Evolutionary conservation across 2,797 vertebrate species (phyloP), one percentile per base, ranked within the genome.

Genomic region (Paratrypauchen microcephalus): DNA sequence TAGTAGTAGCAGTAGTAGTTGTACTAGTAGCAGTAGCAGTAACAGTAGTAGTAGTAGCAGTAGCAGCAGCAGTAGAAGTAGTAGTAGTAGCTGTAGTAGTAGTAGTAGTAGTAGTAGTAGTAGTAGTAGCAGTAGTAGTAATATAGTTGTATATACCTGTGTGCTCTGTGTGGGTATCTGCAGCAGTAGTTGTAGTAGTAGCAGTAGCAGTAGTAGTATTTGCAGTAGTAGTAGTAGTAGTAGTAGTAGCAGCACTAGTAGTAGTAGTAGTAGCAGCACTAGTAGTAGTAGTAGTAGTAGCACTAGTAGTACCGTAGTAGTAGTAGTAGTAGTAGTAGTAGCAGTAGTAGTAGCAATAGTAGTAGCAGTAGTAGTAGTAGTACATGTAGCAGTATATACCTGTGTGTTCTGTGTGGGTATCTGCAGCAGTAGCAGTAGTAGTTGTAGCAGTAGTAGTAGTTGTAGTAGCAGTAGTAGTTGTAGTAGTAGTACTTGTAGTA

Each of bases 131-230:
- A 30, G 30, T 30, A 30, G 30, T 30, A 30, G 30, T 30, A 30
- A 5, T 30, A 30, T 3, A 4, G 5, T 3, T 30, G 26, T 15
- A 28, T 16, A 23, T 48, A 48, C 7, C 50, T 54, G n/a, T 54
- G 50, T 54, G 50, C 96, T 98, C 87, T 99, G 97, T 0, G 94
- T 99, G 28, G 97, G 97, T 83, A 99, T 96, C 91, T 99, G 97
- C 76, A 99, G 81, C 66, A 97, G 89, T 8, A 99, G 92, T 30
- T 4, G 30, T 30, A 30, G 30, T 30, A 30, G 30, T 30, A 30
- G 30, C 5, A 30, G 30, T 30, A 30, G 30, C 5, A 30, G 30
- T 30, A 30, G 30, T 30, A 30, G 30, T 30, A 30, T 3, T 30
- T 4, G 30, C 5, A 30, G 30, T 30, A 30, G 30, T n/a, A n/a